Evolutionary conservation across 2,888 invertebrate genomes (phyloP), one percentile per base, ranked within the genome.

Genomic region (Amaurobius ferox): DNA sequence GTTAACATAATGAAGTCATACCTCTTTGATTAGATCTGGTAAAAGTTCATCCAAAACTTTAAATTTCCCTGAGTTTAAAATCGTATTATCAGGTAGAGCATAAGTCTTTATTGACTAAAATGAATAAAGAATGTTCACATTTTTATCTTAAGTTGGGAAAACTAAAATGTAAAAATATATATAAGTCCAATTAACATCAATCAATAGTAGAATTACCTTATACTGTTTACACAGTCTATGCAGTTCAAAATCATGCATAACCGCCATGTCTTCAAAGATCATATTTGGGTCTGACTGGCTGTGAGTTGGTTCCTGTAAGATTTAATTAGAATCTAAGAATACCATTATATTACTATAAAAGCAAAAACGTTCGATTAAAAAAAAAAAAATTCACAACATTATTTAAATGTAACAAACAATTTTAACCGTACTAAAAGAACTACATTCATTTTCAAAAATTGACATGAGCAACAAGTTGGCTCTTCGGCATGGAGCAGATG

Each of bases 161-260:
- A 9, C 35, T 35, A 7, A 7, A 35, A 35, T 7, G 9, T 35
- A 35, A 35, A 9, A 35, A 35, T 5, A 35, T 35, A 7, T n/a
- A 35, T 7, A 35, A 35, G n/a, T n/a, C n/a, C n/a, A n/a, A n/a
- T n/a, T n/a, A n/a, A n/a, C n/a, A n/a, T n/a, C n/a, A n/a, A n/a
- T n/a, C n/a, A n/a, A 16, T 61, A 32, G 44, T 66, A 85, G 32
- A 64, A 91, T 92, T 90, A 94, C 95, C 90, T 92, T 92, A 91
- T 95, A 94, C 76, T 93, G 93, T 89, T 93, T 92, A 29, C 96
- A 95, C 67, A 97, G 92, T 89, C 95, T 94, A 91, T 96, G 95
- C 88, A 98, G 94, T 91, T 98, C 96, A 91, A 96, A 98, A 92
- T 99, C 98, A 0, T 97, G 97, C 94, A 96, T 94, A 90, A 95